These are phyloP conservation scores for Scrobipalpa costella DNA, from an alignment of 2,888 invertebrate genomes.

Conservation along the genomic window DNA sequence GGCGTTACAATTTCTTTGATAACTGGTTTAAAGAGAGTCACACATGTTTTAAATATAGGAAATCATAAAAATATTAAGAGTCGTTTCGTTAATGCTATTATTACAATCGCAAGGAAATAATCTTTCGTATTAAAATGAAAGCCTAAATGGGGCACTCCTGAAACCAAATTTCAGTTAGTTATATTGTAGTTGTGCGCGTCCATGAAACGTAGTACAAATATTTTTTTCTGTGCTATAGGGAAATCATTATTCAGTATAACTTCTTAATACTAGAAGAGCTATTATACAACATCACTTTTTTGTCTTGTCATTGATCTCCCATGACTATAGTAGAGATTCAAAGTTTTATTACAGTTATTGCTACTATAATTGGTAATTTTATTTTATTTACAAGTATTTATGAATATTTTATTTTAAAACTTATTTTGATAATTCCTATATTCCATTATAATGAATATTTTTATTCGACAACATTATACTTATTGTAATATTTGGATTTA, in stretches of 20 bases:
- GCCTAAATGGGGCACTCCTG: too few species aligned
- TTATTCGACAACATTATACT: not conserved
- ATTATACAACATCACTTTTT: conserved; percentile 69
- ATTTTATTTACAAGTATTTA: not conserved
- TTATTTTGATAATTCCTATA: not conserved
- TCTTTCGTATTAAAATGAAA: too few species aligned
- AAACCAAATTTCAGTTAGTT: too few species aligned
- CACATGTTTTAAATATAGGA: too few species aligned
- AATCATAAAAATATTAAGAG: too few species aligned
- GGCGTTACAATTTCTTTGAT: too few species aligned
- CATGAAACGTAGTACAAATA: not conserved
- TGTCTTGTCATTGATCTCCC: conserved; percentile 53
- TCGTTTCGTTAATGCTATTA: too few species aligned
- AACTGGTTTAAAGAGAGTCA: too few species aligned
- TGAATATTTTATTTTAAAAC: not conserved
- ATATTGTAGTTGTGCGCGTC: too few species aligned
- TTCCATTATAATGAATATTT: too few species aligned
- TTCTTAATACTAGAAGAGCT: conserved; percentile 51
- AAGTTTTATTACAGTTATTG: conserved; percentile 9
- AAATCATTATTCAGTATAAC: conserved; percentile 27
- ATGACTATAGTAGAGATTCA: conserved; percentile 20
- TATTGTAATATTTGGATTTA: not conserved
- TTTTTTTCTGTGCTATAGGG: not conserved
- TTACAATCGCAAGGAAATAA: too few species aligned
- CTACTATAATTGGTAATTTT: not conserved